Evolutionary conservation across 2,888 invertebrate genomes (phyloP), one percentile per base, ranked within the genome.

Genomic region (Chymomyza caudatula): DNA sequence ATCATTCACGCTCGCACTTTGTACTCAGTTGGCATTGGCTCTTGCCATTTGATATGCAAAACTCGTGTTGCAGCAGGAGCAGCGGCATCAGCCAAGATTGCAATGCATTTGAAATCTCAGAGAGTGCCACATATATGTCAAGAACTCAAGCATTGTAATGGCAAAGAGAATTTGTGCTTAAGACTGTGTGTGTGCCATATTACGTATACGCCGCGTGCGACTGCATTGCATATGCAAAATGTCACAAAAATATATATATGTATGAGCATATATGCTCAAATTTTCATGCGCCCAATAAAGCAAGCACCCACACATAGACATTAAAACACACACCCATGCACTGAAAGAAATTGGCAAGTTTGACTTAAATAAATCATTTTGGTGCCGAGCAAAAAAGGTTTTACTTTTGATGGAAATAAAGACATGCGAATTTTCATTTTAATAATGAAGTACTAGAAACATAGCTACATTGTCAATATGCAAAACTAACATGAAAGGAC

Each of bases 51-150:
- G 63, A 73, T 63, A 77, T 77, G 77, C 76, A 77, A 77, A 77
- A 63, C 77, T 70, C 64, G 76, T 76, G 71, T 65, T 65, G 15
- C 15, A 19, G 5, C 29, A 37, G 29, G 29, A 37, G 29, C 29
- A 25, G n/a, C 25, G 11, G 29, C 29, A 37, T 37, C 29, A 37
- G 29, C 2, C 29, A 37, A 37, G 29, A 37, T 37, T 37, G 29
- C 47, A 47, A 65, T 75, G 67, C 71, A 75, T 76, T 76, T 73
- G 52, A 71, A 75, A 81, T 78, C 81, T 78, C 63, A 75, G 73
- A 81, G 81, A 81, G 68, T 81, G 80, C 77, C 81, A 77, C 69
- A 75, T 60, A 60, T 57, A 76, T 76, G 81, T 76, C 69, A 74
- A 67, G 65, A 60, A 47, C 57, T 57, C 37, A 8, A 43, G 53